Base-by-base conservation (phyloP, 2,888 invertebrate species). In the Heliconius charithonia region DNA sequence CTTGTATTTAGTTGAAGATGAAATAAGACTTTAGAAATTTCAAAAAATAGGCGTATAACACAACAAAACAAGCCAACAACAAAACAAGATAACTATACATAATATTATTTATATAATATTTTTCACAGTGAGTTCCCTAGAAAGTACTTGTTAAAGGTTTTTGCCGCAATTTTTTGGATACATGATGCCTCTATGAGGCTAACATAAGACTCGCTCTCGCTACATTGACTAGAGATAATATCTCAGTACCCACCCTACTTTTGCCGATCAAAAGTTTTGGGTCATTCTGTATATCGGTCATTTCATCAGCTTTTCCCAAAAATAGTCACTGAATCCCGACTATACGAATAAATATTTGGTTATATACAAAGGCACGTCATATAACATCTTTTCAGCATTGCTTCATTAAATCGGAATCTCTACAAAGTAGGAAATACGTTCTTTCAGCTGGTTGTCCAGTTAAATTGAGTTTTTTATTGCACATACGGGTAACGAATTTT, bases 181-280 rank as follows among this genome's bases (percentile, higher is more conserved):
- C 56, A 56, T 22, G 9, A 6, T 56, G 12, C 16, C 45, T 45
- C 45, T 22, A 22, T 22, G 19, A 56, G 19, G 9, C 22, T 56
- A 19, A 16, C 45, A 16, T 45, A 45, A 45, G 16, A 45, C 0
- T 19, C 22, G 51, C 51, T 51, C 51, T 51, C 19, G 45, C 45
- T 12, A 51, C 51, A n/a, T n/a, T 2, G 32, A n/a, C 22, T 67
- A 22, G n/a, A 67, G 37, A 67, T 67, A 67, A 32, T 37, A 67
- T 67, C 37, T 37, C 37, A 4, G 37, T 37, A 67, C n/a, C 66
- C 22, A 67, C 37, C 66, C 66, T 67, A 12, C 37, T 12, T 67
- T 67, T 22, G 37, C 32, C n/a, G 66, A 69, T 41, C 37, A 41
- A 69, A 69, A 41, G 41, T 69, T 69, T 45, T 41, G 25, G 67